Evolutionary conservation across 2,888 invertebrate species (phyloP).

Genomic region (Sipunculus nudus): DNA sequence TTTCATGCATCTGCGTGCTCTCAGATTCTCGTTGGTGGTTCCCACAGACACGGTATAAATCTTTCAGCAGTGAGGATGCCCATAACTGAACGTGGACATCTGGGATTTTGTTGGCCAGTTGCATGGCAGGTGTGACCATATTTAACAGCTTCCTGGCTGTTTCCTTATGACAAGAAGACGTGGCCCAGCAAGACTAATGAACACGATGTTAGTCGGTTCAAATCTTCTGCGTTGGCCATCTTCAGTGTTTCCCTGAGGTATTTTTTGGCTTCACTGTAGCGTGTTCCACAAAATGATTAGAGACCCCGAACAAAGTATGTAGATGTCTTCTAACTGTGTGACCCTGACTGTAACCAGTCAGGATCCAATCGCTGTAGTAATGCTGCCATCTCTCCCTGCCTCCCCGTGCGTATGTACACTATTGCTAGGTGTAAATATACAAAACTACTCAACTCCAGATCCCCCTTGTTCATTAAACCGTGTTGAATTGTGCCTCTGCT

Average conservation of each 20-base stretch:
- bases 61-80: conserved; percentile 97
- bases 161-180: conserved; percentile 93
- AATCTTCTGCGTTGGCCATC: conserved; percentile 98
- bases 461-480: too few relatives aligned
- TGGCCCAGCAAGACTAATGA: conserved; percentile 95
- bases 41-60: conserved; percentile 88
- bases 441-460: conserved; percentile 91
- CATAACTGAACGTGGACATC: conserved; percentile 98
- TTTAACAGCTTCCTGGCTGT: conserved; percentile 93
- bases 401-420: conserved; percentile 89
- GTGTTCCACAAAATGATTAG: too few relatives aligned
- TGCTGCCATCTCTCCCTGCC: conserved; percentile 86
- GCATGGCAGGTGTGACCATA: conserved; percentile 99
- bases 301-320: too few relatives aligned
- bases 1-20: conserved; percentile 91
- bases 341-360: conserved; percentile 71
- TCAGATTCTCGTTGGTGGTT: conserved; percentile 88
- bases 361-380: conserved; percentile 92
- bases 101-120: conserved; percentile 96
- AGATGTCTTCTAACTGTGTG: too few relatives aligned
- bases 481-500: conserved; percentile 93
- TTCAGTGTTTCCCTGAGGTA: conserved; percentile 94
- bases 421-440: conserved; percentile 96
- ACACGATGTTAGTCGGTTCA: conserved; percentile 94
- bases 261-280: conserved; percentile 96